Percentiles rank a stretch among this genome's conserved stretches.
Conservation (phyloP, 2,888 invertebrate species). For the Scaptomyza polygonia region DNA sequence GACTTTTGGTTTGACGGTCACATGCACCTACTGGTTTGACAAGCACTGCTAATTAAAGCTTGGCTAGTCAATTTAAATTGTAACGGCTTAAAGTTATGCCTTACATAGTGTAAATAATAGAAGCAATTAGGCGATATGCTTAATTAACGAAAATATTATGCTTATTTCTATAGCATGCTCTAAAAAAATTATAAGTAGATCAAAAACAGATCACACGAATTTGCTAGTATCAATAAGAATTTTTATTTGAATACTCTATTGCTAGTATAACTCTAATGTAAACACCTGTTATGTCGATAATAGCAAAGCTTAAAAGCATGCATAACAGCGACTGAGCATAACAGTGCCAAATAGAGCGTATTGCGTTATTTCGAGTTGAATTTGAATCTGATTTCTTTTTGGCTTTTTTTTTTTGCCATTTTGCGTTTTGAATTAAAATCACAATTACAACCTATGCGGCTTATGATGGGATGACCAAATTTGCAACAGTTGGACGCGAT, state of each 20-base stretch:
- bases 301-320: neutral
- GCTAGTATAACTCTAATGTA: neutral
- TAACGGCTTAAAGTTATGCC: neutral
- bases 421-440: conserved; percentile 2
- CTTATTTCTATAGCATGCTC: too few relatives aligned
- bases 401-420: neutral
- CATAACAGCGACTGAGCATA: conserved; percentile 23
- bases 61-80: neutral
- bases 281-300: neutral
- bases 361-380: conserved; percentile 46
- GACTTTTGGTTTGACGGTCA: neutral
- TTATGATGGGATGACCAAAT: conserved; percentile 11
- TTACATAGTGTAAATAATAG: neutral
- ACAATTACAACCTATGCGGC: conserved; percentile 3
- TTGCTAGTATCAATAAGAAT: neutral
- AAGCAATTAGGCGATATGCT: neutral
- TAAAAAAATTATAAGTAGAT: neutral
- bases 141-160: neutral
- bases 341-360: conserved; percentile 49
- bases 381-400: conserved; percentile 41
- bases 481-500: neutral
- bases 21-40: too few relatives aligned
- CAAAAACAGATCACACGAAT: neutral
- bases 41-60: neutral
- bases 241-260: too few relatives aligned